phyloP scores from a whole-genome alignment of 2,888 invertebrate species.

The Drepanosiphum platanoidis region DNA sequence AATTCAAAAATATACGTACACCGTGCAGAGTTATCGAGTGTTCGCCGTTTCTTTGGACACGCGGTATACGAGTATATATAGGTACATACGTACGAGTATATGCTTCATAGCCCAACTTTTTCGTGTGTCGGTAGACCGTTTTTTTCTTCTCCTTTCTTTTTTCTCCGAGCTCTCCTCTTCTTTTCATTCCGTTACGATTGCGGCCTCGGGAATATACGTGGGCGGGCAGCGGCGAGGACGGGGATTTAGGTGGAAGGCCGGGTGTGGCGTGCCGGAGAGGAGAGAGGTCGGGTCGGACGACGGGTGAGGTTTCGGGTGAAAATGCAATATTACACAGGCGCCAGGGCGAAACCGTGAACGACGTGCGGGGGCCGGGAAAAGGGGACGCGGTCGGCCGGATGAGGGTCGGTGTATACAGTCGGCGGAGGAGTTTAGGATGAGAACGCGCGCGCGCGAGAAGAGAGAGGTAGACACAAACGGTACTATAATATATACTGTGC shows the following conservation, averaged over 20 bases:
- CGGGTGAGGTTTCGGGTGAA: slow-evolving; percentile 33
- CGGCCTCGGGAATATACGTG: not conserved
- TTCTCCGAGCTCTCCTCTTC: slow-evolving; percentile 1
- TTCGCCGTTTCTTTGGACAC: too few relatives aligned
- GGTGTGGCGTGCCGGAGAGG: not conserved
- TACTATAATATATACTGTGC: not conserved
- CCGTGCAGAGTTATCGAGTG: too few relatives aligned
- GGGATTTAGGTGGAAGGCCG: not conserved
- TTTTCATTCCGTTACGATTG: slow-evolving; percentile 28
- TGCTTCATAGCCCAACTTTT: not conserved
- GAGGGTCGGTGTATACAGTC: not conserved
- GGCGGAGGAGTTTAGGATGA: not conserved
- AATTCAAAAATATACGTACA: too few relatives aligned
- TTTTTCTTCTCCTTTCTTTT: not conserved
- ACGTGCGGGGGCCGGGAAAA: slow-evolving; percentile 6
- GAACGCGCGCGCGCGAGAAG: not conserved
- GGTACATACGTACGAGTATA: not conserved
- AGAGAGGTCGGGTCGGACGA: not conserved
- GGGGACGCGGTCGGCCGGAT: not conserved
- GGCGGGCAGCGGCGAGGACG: not conserved
- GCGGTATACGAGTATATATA: not conserved
- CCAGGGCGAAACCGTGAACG: slow-evolving; percentile 40
- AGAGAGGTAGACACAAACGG: slow-evolving; percentile 9
- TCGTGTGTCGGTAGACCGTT: slow-evolving; percentile 10
- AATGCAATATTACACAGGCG: slow-evolving; percentile 49